phyloP scores from a whole-genome alignment of 2,797 vertebrate genomes.

The Darevskia nairensis region DNA sequence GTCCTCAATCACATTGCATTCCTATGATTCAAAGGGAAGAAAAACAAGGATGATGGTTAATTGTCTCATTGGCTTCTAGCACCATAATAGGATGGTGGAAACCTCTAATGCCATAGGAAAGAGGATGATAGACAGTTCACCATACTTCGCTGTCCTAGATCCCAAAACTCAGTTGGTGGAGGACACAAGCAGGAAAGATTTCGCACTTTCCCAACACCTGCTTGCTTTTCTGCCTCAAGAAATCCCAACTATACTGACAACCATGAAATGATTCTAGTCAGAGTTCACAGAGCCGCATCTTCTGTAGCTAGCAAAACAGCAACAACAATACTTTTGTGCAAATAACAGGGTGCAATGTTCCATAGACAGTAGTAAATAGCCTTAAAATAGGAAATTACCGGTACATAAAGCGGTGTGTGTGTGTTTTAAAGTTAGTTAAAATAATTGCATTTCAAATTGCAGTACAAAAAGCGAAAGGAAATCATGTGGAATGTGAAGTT shows the following conservation, averaged over 20 bases:
- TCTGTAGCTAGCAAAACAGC: background rate
- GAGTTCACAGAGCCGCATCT: background rate
- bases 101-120: no score
- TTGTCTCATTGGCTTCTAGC: no score
- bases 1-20: background rate
- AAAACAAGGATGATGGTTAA: background rate
- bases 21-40: background rate
- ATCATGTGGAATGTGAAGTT: background rate
- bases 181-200: no score
- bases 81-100: no score
- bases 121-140: no score
- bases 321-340: background rate
- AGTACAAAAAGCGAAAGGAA: background rate
- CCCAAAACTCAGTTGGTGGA: background rate
- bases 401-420: no score
- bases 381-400: no score
- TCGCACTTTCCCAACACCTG: background rate
- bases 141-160: background rate
- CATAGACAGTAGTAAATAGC: no score
- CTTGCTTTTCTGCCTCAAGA: background rate
- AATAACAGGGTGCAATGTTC: no score
- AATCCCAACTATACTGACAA: background rate
- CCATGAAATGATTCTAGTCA: background rate
- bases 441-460: slow-evolving; percentile 12
- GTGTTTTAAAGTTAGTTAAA: background rate